Evolutionary conservation across 2,113 vertebrate genomes (phyloP), one percentile per base, ranked within the genome.

Genomic region (Aramus guarauna): DNA sequence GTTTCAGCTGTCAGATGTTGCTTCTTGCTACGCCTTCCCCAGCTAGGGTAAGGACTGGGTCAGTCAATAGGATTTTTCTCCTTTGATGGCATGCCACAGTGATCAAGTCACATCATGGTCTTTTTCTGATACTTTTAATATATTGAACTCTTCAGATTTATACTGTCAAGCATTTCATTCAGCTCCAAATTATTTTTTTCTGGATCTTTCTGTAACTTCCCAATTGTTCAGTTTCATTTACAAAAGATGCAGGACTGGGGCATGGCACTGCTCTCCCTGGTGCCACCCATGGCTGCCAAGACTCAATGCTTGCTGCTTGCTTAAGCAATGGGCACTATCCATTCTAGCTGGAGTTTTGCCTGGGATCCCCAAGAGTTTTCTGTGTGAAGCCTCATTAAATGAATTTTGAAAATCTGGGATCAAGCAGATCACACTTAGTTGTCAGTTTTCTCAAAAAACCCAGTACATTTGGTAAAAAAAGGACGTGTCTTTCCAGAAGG

Each of bases 241-340:
- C n/a, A 14, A 2, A 29, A 50, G 59, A 5, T 23, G 48, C 20
- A 18, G 60, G 60, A 27, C 36, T 6, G 41, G 85, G 67, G n/a
- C 55, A 36, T 2, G 36, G 71, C 64, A 5, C 64, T 11, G 64
- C 74, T 55, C 48, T 43, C 32, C 1, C 48, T 3, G 32, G 37
- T 53, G 41, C 53, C 58, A 16, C 52, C 3, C 43, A 2, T 5
- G 15, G 0, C 68, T 69, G 50, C 23, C 0, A 1, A 19, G 62
- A 6, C n/a, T 1, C 36, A 1, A 11, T 39, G 36, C 75, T 22
- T 3, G 19, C 59, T 78, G 41, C 59, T 41, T 30, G 15, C 53
- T 0, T 8, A 18, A 24, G 41, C 39, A 3, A 8, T 0, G 66
- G 66, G 55, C 16, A 18, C 8, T 17, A 34, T 23, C 52, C 20